Percentiles rank a stretch among this genome's conserved stretches.
Evolutionary conservation across 2,888 invertebrate species (phyloP).

Genomic region (Ophion costatus): DNA sequence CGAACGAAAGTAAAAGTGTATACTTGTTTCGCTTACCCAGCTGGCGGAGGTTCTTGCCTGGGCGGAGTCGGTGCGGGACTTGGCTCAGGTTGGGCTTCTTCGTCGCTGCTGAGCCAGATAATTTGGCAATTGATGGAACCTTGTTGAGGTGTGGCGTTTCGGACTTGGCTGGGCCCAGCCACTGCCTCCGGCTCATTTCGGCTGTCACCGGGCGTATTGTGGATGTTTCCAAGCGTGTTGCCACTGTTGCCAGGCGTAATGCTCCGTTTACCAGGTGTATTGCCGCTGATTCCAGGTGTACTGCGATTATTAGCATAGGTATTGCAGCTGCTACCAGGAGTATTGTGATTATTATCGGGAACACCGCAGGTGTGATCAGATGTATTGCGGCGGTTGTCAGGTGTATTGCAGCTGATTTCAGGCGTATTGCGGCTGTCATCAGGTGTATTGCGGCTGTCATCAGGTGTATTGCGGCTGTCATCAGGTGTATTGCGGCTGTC

Average conservation of each 20-base stretch:
- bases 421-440: too few species aligned
- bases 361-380: too few species aligned
- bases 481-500: too few species aligned
- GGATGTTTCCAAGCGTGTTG: neutral
- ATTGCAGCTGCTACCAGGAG: neutral
- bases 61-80: neutral
- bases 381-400: too few species aligned
- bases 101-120: neutral
- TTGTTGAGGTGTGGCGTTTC: neutral
- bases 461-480: too few species aligned
- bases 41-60: neutral
- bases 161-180: neutral
- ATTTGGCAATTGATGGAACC: neutral
- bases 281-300: neutral
- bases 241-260: neutral
- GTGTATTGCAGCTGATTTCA: too few species aligned
- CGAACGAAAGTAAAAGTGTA: too few species aligned
- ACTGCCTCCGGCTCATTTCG: neutral
- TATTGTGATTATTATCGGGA: too few species aligned
- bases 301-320: too few species aligned
- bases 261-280: neutral
- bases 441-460: too few species aligned
- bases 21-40: too few species aligned
- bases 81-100: neutral
- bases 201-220: too few species aligned